These are phyloP conservation scores for Eilema sororculum DNA, from an alignment of 2,888 invertebrate species.

Conservation along the genomic window DNA sequence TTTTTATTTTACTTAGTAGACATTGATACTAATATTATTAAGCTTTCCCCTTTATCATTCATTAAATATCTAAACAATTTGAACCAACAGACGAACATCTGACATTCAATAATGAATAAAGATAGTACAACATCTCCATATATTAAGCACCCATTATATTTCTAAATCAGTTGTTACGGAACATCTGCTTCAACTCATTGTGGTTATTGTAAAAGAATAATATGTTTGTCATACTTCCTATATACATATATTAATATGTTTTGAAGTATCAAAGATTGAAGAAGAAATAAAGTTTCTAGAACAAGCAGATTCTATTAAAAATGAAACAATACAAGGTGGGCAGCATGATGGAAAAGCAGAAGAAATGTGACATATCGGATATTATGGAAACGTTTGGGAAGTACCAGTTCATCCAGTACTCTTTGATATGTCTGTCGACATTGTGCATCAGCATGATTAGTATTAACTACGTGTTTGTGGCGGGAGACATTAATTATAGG, in stretches of 20 bases:
- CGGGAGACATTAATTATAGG: slow-evolving; percentile 73
- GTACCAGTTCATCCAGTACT: slow-evolving; percentile 74
- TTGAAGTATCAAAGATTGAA: not conserved
- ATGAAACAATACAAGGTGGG: slow-evolving; percentile 28
- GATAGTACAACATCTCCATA: no score
- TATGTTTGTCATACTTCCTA: no score
- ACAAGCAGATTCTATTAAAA: not conserved
- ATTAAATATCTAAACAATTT: no score
- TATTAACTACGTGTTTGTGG: slow-evolving; percentile 58
- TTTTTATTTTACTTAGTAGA: no score
- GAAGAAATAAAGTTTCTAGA: not conserved
- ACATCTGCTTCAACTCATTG: no score
- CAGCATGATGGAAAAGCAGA: not conserved
- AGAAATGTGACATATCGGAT: slow-evolving; percentile 35
- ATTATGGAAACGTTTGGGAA: slow-evolving; percentile 74
- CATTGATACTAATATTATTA: no score
- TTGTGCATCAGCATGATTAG: slow-evolving; percentile 59
- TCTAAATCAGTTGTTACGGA: no score
- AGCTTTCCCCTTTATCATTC: no score
- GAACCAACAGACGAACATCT: no score
- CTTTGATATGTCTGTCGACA: slow-evolving; percentile 63
- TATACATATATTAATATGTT: not conserved
- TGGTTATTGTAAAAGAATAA: no score
- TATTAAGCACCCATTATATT: no score
- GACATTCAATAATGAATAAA: no score